These are phyloP conservation scores for Diplogasteroides magnus DNA, from an alignment of 1,140 invertebrate genomes.

Conservation along the genomic window DNA sequence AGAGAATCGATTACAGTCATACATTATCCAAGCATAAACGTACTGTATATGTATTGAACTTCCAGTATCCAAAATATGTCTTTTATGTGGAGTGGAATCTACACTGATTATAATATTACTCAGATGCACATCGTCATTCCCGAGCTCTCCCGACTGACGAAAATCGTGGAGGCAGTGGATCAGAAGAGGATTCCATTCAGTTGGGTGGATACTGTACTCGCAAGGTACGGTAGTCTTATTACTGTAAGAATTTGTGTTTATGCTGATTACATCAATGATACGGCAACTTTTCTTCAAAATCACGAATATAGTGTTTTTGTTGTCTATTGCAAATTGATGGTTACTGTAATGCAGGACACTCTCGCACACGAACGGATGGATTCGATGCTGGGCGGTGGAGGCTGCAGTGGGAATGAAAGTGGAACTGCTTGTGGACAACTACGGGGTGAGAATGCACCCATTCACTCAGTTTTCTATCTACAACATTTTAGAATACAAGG, in stretches of 20 bases:
- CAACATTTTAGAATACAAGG: too few relatives aligned
- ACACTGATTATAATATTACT: background rate
- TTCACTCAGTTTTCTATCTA: too few relatives aligned
- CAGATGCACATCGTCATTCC: background rate
- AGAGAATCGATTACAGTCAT: too few relatives aligned
- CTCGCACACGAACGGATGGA: constrained; percentile 20
- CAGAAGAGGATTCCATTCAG: background rate
- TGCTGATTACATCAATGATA: too few relatives aligned
- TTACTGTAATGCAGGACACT: constrained; percentile 4
- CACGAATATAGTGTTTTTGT: too few relatives aligned
- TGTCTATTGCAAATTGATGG: background rate
- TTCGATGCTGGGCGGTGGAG: constrained; percentile 22
- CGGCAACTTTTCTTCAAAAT: too few relatives aligned
- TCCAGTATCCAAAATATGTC: too few relatives aligned
- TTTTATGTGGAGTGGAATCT: background rate
- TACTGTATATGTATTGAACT: too few relatives aligned
- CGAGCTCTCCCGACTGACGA: background rate
- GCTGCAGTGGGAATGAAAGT: constrained; percentile 3
- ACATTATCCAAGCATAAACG: too few relatives aligned
- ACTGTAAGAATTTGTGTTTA: too few relatives aligned
- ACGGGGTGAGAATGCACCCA: constrained; percentile 1
- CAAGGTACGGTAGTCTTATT: background rate
- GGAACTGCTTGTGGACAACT: constrained; percentile 1
- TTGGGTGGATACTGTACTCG: background rate
- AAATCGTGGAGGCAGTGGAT: background rate